These are phyloP conservation scores for Apis dorsata DNA, from an alignment of 1,140 invertebrate genomes.

Conservation along the genomic window DNA sequence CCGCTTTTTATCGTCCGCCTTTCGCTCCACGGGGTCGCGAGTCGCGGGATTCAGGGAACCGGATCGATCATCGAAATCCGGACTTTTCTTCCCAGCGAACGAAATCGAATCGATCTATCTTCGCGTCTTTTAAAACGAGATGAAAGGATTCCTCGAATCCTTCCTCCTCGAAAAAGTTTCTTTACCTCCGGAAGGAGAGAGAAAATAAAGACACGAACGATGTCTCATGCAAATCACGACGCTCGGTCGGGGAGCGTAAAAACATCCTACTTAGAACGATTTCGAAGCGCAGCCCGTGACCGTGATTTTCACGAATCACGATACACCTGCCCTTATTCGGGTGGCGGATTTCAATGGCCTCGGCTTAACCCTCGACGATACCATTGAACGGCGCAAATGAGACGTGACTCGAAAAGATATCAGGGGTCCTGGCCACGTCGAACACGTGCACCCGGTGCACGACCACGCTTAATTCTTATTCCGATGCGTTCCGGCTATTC, in stretches of 20 bases:
- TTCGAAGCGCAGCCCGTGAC: neutral
- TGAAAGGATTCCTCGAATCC: too few species aligned
- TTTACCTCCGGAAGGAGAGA: too few species aligned
- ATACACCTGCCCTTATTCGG: conserved; percentile 55
- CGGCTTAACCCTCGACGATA: conserved; percentile 25
- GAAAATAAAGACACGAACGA: conserved; percentile 12
- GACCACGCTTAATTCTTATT: conserved; percentile 38
- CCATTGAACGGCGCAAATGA: conserved; percentile 54
- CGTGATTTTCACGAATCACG: conserved; percentile 56
- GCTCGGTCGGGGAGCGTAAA: neutral
- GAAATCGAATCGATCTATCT: too few species aligned
- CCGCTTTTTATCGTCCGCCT: neutral
- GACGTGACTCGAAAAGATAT: conserved; percentile 57
- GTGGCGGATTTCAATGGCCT: conserved; percentile 42
- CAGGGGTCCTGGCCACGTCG: conserved; percentile 19
- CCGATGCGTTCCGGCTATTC: conserved; percentile 33
- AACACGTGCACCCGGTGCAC: conserved; percentile 49
- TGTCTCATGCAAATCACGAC: neutral
- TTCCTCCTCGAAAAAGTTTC: too few species aligned
- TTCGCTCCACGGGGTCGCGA: neutral
- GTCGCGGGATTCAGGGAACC: neutral
- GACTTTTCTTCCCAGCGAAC: too few species aligned
- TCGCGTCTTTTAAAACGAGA: too few species aligned
- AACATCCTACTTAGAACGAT: neutral
- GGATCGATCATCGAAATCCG: neutral